A percentile compares a stretch with the other conserved stretches of the same genome.
Evolutionary conservation across 2,888 invertebrate species (phyloP).

Genomic region (Diachrysia chrysitis): DNA sequence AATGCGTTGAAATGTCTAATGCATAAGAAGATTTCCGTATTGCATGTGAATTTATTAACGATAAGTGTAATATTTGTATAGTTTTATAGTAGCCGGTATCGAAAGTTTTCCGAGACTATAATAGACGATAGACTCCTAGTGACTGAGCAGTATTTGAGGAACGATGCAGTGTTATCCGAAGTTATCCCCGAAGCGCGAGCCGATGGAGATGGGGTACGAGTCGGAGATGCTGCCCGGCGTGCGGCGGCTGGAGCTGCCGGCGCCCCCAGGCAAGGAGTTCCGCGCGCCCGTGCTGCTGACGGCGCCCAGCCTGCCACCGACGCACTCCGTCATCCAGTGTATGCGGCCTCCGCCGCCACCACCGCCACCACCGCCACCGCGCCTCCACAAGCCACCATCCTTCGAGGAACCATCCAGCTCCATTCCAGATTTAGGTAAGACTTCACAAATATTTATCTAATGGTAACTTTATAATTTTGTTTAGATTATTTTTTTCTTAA

Average conservation of each 20-base stretch:
- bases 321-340: conserved; percentile 87
- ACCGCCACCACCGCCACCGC: conserved; percentile 86
- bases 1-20: conserved; percentile 72
- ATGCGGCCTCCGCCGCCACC: conserved; percentile 86
- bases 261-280: conserved; percentile 86
- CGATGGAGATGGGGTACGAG: conserved; percentile 78
- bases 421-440: conserved; percentile 96
- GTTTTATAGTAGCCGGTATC: conserved; percentile 55
- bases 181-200: conserved; percentile 83
- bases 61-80: conserved; percentile 64
- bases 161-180: conserved; percentile 86
- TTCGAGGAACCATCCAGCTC: conserved; percentile 96
- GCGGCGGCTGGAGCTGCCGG: conserved; percentile 83
- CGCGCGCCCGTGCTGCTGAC: conserved; percentile 83
- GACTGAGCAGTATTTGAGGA: conserved; percentile 68
- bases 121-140: conserved; percentile 58
- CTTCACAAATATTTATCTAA: too few relatives aligned
- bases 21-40: conserved; percentile 71
- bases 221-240: conserved; percentile 76
- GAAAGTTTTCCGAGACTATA: conserved; percentile 52
- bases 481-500: not conserved
- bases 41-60: conserved; percentile 63
- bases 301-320: conserved; percentile 73
- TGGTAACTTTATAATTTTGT: not conserved
- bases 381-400: conserved; percentile 86